Conservation (phyloP, 2,888 invertebrate genomes). For the Apodemia zela region DNA sequence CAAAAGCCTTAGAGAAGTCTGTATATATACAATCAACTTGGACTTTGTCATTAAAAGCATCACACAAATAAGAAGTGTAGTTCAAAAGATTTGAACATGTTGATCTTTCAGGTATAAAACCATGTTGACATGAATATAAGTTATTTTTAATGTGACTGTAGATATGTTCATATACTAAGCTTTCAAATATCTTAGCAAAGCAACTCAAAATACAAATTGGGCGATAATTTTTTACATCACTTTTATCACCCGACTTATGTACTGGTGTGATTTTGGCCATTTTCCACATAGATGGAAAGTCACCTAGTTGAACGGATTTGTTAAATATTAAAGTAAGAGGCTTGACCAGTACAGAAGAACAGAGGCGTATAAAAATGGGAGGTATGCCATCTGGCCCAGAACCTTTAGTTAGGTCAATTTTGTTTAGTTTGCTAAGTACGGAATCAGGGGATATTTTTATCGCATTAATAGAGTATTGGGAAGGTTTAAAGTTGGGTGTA, state of each 20-base stretch:
- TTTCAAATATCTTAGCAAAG: conserved; percentile 17
- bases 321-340: conserved; percentile 23
- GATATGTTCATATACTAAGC: conserved; percentile 6
- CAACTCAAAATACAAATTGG: conserved; percentile 21
- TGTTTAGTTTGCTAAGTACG: not conserved
- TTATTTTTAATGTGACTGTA: conserved; percentile 8
- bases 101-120: conserved; percentile 17
- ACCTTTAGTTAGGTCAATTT: conserved; percentile 14
- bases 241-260: conserved; percentile 18
- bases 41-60: not conserved
- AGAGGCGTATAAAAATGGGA: conserved; percentile 18
- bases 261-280: conserved; percentile 23
- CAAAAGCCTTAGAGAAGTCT: conserved; percentile 19
- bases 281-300: conserved; percentile 22
- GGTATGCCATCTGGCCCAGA: conserved; percentile 21
- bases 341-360: conserved; percentile 11
- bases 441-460: not conserved
- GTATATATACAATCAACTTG: conserved; percentile 14
- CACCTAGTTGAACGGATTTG: conserved; percentile 17
- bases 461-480: not conserved
- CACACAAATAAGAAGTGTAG: conserved; percentile 1
- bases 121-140: conserved; percentile 15
- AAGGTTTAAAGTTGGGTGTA: not conserved
- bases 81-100: conserved; percentile 12
- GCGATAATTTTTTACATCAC: conserved; percentile 18